Evolutionary conservation across 2,113 vertebrate species (phyloP).

Genomic region (Oenanthe oenanthe): DNA sequence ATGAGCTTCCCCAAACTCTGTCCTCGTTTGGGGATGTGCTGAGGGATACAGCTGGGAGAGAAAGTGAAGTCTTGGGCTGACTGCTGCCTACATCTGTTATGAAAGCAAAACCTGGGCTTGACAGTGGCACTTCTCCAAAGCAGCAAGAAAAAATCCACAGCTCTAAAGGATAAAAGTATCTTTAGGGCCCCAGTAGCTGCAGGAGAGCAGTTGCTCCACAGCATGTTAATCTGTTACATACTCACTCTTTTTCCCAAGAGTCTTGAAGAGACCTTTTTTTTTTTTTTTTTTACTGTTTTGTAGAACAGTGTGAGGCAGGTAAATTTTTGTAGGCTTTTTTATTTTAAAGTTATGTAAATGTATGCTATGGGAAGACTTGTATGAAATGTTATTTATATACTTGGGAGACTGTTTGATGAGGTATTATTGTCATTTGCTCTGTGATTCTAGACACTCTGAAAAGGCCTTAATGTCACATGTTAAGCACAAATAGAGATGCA

Average conservation of each 20-base stretch:
- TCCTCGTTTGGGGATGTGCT: background rate
- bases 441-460: slow-evolving; percentile 8
- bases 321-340: background rate
- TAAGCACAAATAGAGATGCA: slow-evolving; percentile 11
- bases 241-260: background rate
- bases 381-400: slow-evolving; percentile 33
- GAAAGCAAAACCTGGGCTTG: background rate
- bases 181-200: background rate
- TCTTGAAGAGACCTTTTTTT: background rate
- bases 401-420: slow-evolving; percentile 1
- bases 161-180: background rate
- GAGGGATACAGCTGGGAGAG: background rate
- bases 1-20: background rate
- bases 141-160: background rate
- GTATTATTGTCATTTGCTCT: background rate
- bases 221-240: background rate
- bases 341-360: slow-evolving; percentile 17
- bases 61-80: background rate
- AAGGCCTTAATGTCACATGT: slow-evolving; percentile 12
- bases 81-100: background rate
- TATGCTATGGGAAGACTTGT: background rate
- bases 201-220: background rate
- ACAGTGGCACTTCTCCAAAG: background rate
- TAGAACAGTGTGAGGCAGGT: background rate
- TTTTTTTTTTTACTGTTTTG: background rate